Evolutionary conservation across 2,888 invertebrate species (phyloP).

Genomic region (Andrena haemorrhoa): DNA sequence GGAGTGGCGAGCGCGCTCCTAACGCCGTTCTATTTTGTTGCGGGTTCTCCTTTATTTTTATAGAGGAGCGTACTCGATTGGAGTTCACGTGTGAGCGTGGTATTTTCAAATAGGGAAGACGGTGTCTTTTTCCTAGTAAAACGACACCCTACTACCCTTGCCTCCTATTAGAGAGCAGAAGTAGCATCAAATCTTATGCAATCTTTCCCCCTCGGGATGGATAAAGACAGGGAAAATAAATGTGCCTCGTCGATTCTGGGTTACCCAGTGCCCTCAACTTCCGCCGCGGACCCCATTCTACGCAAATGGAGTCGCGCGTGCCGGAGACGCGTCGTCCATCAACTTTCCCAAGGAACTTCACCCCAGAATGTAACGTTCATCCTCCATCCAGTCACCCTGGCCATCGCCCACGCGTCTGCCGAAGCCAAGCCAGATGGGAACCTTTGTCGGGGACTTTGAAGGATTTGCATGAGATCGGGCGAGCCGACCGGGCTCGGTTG

Average conservation of each 20-base stretch:
- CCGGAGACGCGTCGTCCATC: constrained; percentile 29
- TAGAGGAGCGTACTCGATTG: neutral
- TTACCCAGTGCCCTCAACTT: neutral
- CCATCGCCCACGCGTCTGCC: neutral
- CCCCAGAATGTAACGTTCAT: neutral
- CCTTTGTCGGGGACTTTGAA: neutral
- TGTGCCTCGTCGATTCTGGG: constrained; percentile 9
- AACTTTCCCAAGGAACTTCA: constrained; percentile 21
- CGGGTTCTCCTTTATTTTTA: neutral
- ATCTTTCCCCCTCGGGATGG: neutral
- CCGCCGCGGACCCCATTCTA: constrained; percentile 4
- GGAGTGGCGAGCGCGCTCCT: neutral
- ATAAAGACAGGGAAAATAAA: constrained; percentile 4
- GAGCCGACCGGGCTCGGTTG: neutral
- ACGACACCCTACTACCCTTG: too few relatives aligned
- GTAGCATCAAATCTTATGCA: neutral
- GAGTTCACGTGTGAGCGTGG: neutral
- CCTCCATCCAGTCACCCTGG: neutral
- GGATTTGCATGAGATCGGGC: neutral
- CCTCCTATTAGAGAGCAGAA: neutral
- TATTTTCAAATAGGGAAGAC: too few relatives aligned
- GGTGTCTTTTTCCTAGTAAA: too few relatives aligned
- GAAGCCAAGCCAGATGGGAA: neutral
- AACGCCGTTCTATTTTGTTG: neutral
- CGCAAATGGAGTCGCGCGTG: constrained; percentile 38